Base-by-base conservation (phyloP, 2,888 invertebrate genomes). In the Muscina levida region DNA sequence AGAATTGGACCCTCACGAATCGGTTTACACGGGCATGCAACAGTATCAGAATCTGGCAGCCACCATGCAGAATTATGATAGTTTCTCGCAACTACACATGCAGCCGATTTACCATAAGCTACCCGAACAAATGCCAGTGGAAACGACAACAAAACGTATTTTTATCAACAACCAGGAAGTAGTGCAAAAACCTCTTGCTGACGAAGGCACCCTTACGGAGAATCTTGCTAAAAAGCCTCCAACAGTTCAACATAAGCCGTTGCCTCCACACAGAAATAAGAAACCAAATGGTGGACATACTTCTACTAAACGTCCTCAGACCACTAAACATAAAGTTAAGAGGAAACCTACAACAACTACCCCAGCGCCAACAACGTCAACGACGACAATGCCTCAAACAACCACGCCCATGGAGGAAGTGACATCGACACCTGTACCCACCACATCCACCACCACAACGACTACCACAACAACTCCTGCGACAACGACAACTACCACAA, bases 81-180 rank as follows among this genome's bases (percentile, higher is more conserved):
- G 82, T 0, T 83, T 85, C 31, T 82, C 85, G 1, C 81, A 84
- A 46, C 51, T 88, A 17, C 85, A 88, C 37, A 86, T 89, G 86
- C 88, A 88, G 72, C 89, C 88, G 0, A 85, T 87, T 24, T 87
- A 88, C 22, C 86, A 88, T 26, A 88, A 88, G 56, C 70, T 85
- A 17, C 85, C 87, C 0, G 79, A 82, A 62, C 11, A 66, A 2
- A 11, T n/a, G 22, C 72, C 67, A 0, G 83, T 84, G 4, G 88
- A 88, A 70, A 84, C 87, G 1, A 87, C 87, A 17, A 89, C 89
- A 0, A 84, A 86, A 0, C 87, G 86, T 1, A 85, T 88, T 0
- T 89, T 88, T 66, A 86, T 88, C 37, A 89, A 89, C 59, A 89
- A 90, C 56, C 85, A 89, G 19, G 89, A 89, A 68, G 76, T 89